Evolutionary conservation across 2,113 vertebrate genomes (phyloP), one percentile per base, ranked within the genome.

Genomic region (Salvelinus sp.): DNA sequence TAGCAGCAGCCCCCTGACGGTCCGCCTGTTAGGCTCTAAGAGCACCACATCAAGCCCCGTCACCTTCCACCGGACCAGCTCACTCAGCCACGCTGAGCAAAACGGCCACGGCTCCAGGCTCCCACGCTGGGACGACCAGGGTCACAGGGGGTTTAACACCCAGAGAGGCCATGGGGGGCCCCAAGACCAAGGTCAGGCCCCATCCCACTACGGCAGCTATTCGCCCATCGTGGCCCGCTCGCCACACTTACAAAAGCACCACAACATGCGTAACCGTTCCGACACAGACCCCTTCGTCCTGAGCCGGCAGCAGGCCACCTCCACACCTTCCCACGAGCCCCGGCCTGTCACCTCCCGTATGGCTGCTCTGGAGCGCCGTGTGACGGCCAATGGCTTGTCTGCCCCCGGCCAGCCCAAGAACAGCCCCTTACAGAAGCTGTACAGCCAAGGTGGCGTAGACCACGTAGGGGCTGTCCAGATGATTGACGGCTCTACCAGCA

Each of bases 401-500:
- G 88, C 85, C 0, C 84, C 88, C 0, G 90, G 90, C 0, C 86
- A 91, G 3, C 4, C 87, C 25, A 91, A 93, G n/a, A 2, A 85
- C 20, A 82, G 90, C 48, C 81, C 86, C 0, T 66, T 82, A 1
- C 93, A 87, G 48, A 91, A 88, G 0, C 87, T 82, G 23, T 85
- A 57, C 68, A 74, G 86, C 70, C 50, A 20, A 10, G 68, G 20
- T 5, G 54, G 84, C 0, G 77, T 73, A 23, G 86, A 89, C 27
- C 94, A 88, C 2, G 76, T 89, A 69, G 91, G 92, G 1, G 91
- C 91, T 0, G 82, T 96, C 58, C 95, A 95, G 6, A 90, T 95
- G 91, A 93, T 92, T 0, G 96, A 98, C 77, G 92, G 92, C 77
- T 94, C 92, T 67, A 94, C 92, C 57, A 96, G 96, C 81, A 97